Evolutionary conservation across 2,797 vertebrate genomes (phyloP).

Genomic region (Aphelocoma californica): DNA sequence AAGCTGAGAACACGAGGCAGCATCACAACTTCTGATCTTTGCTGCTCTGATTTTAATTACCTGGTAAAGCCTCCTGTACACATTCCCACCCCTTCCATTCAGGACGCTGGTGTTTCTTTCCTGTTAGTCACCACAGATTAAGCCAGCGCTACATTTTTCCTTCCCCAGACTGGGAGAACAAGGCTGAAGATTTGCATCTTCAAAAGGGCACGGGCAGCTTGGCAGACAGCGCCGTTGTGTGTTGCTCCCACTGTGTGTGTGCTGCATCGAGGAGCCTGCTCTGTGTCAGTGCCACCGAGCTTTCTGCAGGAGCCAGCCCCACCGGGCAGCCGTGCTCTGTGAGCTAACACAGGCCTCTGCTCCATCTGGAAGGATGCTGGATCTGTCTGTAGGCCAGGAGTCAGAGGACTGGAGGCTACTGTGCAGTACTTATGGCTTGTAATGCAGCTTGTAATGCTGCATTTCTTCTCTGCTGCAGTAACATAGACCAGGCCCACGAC

Average conservation of each 20-base stretch:
- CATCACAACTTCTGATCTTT: not conserved
- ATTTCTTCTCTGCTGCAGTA: not conserved
- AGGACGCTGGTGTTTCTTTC: not conserved
- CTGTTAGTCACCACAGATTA: fast-evolving
- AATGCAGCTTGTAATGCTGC: not conserved
- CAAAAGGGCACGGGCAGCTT: not conserved
- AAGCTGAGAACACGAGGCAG: not conserved
- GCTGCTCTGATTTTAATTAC: slow-evolving; percentile 12
- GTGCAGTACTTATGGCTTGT: fast-evolving
- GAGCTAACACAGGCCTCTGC: not conserved
- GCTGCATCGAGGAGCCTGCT: fast-evolving
- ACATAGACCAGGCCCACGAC: not conserved
- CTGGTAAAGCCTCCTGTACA: not conserved
- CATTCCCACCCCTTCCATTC: not conserved
- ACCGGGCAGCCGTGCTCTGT: not conserved
- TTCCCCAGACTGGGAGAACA: not conserved
- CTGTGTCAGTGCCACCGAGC: not conserved
- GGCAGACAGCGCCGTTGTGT: not conserved
- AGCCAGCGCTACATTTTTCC: not conserved
- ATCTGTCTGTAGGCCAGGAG: not conserved
- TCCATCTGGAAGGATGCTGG: not conserved
- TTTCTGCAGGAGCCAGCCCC: not conserved
- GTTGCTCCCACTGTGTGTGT: not conserved
- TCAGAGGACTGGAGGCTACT: not conserved
- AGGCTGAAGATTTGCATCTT: not conserved